Base-by-base conservation (phyloP, 2,888 invertebrate genomes). In the Selenia dentaria region DNA sequence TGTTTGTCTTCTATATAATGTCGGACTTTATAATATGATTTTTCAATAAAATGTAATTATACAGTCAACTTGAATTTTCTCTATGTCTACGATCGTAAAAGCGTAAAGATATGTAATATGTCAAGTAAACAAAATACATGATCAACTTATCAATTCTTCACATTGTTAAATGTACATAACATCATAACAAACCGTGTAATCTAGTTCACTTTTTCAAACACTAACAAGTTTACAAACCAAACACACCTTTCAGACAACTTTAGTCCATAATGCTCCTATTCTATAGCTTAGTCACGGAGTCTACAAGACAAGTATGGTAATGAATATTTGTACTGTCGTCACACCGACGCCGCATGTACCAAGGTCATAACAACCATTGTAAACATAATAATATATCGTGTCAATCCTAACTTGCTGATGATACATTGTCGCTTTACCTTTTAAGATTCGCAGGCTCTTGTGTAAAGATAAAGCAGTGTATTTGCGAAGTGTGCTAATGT, bases 251-350 rank as follows among this genome's bases (percentile, higher is more conserved):
- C 6, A 6, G 20, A 2, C 16, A 26, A 36, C 11, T 25, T 25
- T 16, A 14, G 9, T 18, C 20, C 13, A n/a, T 20, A 22, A 47
- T 40, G 59, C 44, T 6, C 54, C 54, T 47, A 62, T 61, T 67
- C 59, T 57, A 48, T 43, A 57, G 57, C 50, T 79, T 76, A 73
- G 76, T 75, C 72, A 76, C 69, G 71, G 70, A 54, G 57, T 65
- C 64, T 67, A 73, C 69, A 53, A 56, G 60, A 73, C 69, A 53
- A 56, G 60, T 73, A 80, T 79, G 76, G 74, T 76, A 79, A 82
- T 82, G 69, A 58, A 47, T 81, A 67, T 81, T 79, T 83, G 64
- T 64, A 74, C 74, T 78, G 74, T 67, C 77, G 77, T 68, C 74
- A 67, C 66, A 60, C 51, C 62, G 74, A 67, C 71, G 73, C 68